Conservation (phyloP, 2,888 invertebrate genomes). For the Drosophila silvestris region DNA sequence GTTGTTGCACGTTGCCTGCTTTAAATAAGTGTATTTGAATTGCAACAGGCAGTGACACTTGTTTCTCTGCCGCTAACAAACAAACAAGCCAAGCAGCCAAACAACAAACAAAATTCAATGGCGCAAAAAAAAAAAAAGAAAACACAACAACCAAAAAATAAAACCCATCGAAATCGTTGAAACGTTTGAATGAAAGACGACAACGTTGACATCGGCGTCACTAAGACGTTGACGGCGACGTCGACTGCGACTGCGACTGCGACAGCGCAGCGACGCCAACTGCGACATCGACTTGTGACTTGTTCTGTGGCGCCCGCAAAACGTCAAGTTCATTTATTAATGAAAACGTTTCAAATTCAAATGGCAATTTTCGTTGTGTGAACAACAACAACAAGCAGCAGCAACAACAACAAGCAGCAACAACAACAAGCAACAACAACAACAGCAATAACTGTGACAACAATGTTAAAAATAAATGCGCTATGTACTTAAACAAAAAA, state of each 20-base stretch:
- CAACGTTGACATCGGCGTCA: constrained; percentile 29
- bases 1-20: constrained; percentile 43
- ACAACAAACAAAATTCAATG: constrained; percentile 47
- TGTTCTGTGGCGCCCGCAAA: constrained; percentile 45
- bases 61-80: constrained; percentile 56
- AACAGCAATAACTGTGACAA: constrained; percentile 14
- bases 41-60: constrained; percentile 71
- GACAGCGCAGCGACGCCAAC: constrained; percentile 13
- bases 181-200: constrained; percentile 70
- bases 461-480: constrained; percentile 44
- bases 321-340: constrained; percentile 69
- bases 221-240: constrained; percentile 22
- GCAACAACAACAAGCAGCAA: constrained; percentile 8
- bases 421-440: constrained; percentile 12
- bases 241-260: constrained; percentile 2
- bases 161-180: constrained; percentile 36
- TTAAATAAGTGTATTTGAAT: constrained; percentile 71
- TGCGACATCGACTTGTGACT: constrained; percentile 44
- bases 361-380: constrained; percentile 65
- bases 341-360: constrained; percentile 75
- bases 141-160: not conserved
- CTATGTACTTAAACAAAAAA: constrained; percentile 25
- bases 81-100: constrained; percentile 36
- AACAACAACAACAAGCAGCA: constrained; percentile 25
- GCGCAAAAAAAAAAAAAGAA: constrained; percentile 3